phyloP scores from a whole-genome alignment of 2,888 invertebrate genomes.

The Eremobia ochroleuca region DNA sequence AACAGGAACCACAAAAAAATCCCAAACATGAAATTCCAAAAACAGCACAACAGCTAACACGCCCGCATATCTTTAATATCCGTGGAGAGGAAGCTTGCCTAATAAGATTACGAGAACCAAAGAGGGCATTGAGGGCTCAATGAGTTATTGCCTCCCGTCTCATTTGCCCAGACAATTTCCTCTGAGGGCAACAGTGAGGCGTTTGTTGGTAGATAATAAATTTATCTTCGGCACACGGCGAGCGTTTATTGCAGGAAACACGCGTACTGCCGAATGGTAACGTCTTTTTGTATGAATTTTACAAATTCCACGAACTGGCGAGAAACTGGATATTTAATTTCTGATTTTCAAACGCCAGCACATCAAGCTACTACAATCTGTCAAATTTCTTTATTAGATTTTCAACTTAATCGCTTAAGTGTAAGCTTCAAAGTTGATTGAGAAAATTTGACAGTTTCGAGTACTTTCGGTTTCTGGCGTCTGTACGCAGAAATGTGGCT shows the following conservation, averaged over 20 bases:
- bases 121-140: constrained; percentile 80
- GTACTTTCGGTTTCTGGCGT: too few relatives aligned
- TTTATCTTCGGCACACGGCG: constrained; percentile 79
- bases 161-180: constrained; percentile 89
- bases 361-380: too few relatives aligned
- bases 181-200: constrained; percentile 81
- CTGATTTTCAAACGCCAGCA: too few relatives aligned
- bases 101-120: constrained; percentile 82
- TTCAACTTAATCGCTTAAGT: too few relatives aligned
- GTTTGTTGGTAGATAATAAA: constrained; percentile 83
- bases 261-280: constrained; percentile 62
- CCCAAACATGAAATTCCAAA: constrained; percentile 52
- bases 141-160: constrained; percentile 85
- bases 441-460: too few relatives aligned
- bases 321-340: constrained; percentile 13
- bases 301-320: constrained; percentile 37
- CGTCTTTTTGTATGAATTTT: constrained; percentile 54
- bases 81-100: constrained; percentile 74
- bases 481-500: not conserved
- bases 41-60: constrained; percentile 63
- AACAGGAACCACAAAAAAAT: constrained; percentile 55
- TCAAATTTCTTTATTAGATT: too few relatives aligned
- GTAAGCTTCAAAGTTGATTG: too few relatives aligned
- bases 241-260: constrained; percentile 63
- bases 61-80: constrained; percentile 73